Conservation (phyloP, 1,140 invertebrate genomes). For the Caenorhabditis tropicalis region DNA sequence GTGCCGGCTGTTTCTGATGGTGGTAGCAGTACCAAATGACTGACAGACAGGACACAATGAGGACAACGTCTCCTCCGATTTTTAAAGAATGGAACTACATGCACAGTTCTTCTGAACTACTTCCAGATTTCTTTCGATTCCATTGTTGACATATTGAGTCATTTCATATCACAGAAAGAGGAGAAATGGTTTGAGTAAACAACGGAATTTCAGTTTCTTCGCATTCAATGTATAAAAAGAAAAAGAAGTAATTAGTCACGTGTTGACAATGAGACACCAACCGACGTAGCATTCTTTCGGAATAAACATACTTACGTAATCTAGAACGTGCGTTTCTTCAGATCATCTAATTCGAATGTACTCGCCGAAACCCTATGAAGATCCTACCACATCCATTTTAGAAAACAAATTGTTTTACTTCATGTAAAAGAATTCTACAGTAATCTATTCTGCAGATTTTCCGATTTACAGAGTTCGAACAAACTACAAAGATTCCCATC, state of each 20-base stretch:
- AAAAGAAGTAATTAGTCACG: too few species aligned
- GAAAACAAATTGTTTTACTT: too few species aligned
- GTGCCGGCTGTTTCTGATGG: background rate
- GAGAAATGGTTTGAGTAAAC: background rate
- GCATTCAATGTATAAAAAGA: too few species aligned
- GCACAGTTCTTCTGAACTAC: background rate
- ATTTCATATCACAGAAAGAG: background rate
- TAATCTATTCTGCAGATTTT: background rate
- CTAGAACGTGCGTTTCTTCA: too few species aligned
- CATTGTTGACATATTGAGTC: background rate
- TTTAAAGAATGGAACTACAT: background rate
- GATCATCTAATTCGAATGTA: too few species aligned
- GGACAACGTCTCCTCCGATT: background rate
- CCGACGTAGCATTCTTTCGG: too few species aligned
- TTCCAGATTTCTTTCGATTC: too few species aligned
- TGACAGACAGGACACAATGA: background rate
- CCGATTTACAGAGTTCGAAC: background rate
- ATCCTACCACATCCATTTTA: too few species aligned
- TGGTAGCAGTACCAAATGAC: background rate
- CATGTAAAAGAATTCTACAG: too few species aligned
- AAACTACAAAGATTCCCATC: background rate
- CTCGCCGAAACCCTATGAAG: too few species aligned
- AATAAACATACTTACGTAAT: too few species aligned
- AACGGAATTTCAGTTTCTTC: background rate
- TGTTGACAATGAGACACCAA: too few species aligned